Percentiles rank a stretch among this genome's conserved stretches.
These are phyloP conservation scores for Ephydatia muelleri DNA, from an alignment of 37 sponge, comb jelly and placozoan genomes.

Conservation along the genomic window DNA sequence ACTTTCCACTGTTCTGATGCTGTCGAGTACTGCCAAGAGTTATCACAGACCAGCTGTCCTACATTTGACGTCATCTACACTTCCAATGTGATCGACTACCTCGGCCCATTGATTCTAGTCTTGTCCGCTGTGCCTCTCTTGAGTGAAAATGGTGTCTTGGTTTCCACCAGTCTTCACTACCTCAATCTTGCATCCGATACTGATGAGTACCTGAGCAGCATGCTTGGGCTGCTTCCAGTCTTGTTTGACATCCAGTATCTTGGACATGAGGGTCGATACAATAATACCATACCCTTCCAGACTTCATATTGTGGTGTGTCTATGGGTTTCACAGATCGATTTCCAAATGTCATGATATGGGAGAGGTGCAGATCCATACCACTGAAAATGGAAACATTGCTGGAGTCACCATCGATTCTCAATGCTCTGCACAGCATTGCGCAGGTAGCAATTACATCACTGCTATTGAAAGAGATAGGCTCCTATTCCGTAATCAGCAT, in stretches of 20 bases:
- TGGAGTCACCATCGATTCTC: background rate
- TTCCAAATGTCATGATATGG: slow-evolving; percentile 16
- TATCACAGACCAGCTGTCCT: background rate
- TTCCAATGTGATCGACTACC: slow-evolving; percentile 38
- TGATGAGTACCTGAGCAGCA: background rate
- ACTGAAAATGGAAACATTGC: background rate
- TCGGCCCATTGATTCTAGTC: slow-evolving; percentile 24
- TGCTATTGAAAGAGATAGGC: background rate
- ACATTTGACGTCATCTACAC: slow-evolving; percentile 33
- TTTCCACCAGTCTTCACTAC: slow-evolving; percentile 15
- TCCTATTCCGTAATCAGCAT: background rate
- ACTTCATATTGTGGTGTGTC: background rate
- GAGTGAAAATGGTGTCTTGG: slow-evolving; percentile 2
- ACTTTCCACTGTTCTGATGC: slow-evolving; percentile 24
- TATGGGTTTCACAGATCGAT: background rate
- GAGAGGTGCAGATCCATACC: background rate
- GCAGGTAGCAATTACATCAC: background rate
- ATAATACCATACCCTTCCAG: too few species aligned
- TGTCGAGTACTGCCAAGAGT: slow-evolving; percentile 1
- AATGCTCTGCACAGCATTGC: background rate
- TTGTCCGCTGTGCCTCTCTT: slow-evolving; percentile 25
- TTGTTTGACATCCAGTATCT: slow-evolving; percentile 35
- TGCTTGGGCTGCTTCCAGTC: slow-evolving; percentile 31
- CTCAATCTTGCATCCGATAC: background rate
- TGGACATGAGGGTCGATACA: slow-evolving; percentile 16